Evolutionary conservation across 2,888 invertebrate genomes (phyloP), one percentile per base, ranked within the genome.

Genomic region (Rapana venosa): DNA sequence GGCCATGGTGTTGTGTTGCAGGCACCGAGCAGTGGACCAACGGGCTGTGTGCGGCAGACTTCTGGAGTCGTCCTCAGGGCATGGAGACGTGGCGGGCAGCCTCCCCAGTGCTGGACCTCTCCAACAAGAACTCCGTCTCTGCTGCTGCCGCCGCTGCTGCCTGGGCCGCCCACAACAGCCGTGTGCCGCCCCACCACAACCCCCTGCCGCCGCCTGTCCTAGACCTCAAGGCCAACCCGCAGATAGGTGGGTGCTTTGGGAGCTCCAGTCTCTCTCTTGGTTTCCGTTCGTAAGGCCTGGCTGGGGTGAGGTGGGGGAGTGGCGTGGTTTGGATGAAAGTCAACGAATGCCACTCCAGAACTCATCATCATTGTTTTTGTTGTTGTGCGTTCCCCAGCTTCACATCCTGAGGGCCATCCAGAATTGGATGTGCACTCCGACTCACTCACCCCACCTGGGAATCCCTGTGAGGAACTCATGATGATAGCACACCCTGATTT

Each of bases 71-170:
- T 11, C 88, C 77, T 22, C 88, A 88, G 61, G 89, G 89, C 30
- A 89, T 89, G 47, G 89, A 89, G 66, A 35, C 89, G 32, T 89
- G 89, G 89, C 35, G 89, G 32, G 85, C 89, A 1, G 84, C 89
- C 32, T 89, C 89, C 0, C 89, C 89, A 0, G 89, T 89, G 17
- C 89, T 89, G 70, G 89, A 89, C 58, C 74, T 89, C 32, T 89
- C 89, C 47, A 74, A 66, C 70, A 89, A 89, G 66, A 47, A 85
- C 74, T 74, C 74, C 6, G 61, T 86, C 61, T 35, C 32, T 61
- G 86, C 66, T 32, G 66, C 61, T 1, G 86, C 86, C 32, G 86
- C 86, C n/a, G 56, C 58, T 30, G 61, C 86, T 17, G 88, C 81
- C 61, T 88, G 88, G 88, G 58, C 77, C 56, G 61, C 79, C 30